Evolutionary conservation across 2,113 vertebrate species (phyloP).

Genomic region (Redunca redunca): DNA sequence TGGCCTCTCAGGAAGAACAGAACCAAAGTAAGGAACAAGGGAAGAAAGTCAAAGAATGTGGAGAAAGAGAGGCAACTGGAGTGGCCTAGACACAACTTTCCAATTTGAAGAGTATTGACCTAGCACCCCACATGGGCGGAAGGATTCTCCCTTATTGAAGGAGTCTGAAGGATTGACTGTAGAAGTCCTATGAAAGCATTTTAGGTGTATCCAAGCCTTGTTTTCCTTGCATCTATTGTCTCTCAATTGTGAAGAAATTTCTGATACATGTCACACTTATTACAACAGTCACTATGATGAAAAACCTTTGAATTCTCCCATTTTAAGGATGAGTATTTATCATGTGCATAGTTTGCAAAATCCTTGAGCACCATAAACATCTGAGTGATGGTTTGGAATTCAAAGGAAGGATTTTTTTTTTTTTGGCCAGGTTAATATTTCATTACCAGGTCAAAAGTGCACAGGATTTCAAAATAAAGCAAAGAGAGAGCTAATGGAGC

Average conservation of each 20-base stretch:
- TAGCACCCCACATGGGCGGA: not conserved
- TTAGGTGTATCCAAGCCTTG: not conserved
- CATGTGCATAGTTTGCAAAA: not conserved
- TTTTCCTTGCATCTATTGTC: not conserved
- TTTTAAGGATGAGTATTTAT: not conserved
- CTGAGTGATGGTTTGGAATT: not conserved
- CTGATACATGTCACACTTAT: not conserved
- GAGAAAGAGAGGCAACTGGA: not conserved
- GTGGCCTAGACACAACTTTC: not conserved
- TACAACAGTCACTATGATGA: not conserved
- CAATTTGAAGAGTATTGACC: not conserved
- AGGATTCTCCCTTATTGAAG: not conserved
- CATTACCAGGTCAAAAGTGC: not conserved
- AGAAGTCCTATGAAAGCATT: not conserved
- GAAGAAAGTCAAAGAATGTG: not conserved
- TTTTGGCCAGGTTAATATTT: not conserved
- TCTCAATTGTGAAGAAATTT: not conserved
- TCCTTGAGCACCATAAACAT: not conserved
- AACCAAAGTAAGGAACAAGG: not conserved
- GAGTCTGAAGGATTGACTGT: not conserved
- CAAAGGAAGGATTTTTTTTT: not conserved
- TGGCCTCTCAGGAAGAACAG: not conserved
- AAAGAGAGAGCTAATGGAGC: not conserved
- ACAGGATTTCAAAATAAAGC: not conserved
- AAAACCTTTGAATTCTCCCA: not conserved